Conservation (phyloP, 2,113 vertebrate species). For the Muntiacus reevesi region DNA sequence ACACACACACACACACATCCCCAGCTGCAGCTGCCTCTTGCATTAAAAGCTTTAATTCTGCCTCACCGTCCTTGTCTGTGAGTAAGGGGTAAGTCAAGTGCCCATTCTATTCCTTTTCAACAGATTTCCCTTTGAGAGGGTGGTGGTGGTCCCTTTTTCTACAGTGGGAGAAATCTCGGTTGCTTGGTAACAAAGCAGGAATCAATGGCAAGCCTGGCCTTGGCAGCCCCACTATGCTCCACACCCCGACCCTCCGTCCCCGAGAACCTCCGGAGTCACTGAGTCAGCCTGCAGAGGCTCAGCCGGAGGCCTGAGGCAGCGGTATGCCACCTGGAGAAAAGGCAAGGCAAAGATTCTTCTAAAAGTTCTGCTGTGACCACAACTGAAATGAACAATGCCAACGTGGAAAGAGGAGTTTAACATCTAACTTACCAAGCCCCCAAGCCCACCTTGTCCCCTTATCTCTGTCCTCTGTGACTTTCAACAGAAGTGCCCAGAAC, state of each 20-base stretch:
- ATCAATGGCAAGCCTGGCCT: neutral
- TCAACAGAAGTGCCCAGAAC: neutral
- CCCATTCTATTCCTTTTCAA: neutral
- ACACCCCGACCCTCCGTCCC: neutral
- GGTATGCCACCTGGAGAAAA: neutral
- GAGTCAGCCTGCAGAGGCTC: neutral
- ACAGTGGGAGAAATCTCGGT: neutral
- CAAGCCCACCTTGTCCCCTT: neutral
- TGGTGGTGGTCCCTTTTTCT: neutral
- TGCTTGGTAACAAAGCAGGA: slow-evolving; percentile 13
- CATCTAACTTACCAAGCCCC: neutral
- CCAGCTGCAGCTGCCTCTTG: neutral
- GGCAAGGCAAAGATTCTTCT: neutral
- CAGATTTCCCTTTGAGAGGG: neutral
- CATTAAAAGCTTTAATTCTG: neutral
- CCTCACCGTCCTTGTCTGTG: neutral
- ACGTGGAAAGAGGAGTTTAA: neutral
- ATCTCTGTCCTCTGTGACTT: neutral
- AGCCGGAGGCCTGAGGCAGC: neutral
- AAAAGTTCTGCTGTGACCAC: neutral
- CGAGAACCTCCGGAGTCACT: neutral
- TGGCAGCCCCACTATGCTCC: neutral
- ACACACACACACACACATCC: neutral
- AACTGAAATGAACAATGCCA: neutral
- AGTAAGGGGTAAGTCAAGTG: neutral